Evolutionary conservation across 2,113 vertebrate species (phyloP), one percentile per base, ranked within the genome.

Genomic region (Rhinolophus ferrumequinum): DNA sequence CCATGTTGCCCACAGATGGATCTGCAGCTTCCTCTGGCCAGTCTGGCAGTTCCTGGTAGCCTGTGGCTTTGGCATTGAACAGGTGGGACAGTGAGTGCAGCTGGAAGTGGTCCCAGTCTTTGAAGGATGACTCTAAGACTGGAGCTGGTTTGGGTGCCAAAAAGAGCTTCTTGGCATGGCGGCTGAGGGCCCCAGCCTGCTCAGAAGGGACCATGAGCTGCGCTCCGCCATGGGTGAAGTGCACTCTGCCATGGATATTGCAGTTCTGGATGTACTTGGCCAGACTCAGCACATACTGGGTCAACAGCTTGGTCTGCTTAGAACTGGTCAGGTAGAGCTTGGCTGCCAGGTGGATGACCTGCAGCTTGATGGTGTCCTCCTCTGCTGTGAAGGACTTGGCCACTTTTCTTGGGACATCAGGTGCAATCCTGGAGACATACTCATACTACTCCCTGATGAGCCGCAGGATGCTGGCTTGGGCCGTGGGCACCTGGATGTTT

Each of bases 91-190:
- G 97, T 1, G 99, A 99, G 30, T 99, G 99, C 97, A 99, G 98
- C 94, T 99, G 99, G 98, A 99, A 99, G 97, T 99, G 99, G 97
- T 99, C 99, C 88, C 99, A 99, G 98, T 99, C 99, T 99, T 99
- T 99, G 98, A 99, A 99, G 18, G 99, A 99, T 86, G 99, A 99
- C 97, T 99, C 99, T 77, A 99, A 98, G 90, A 99, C 98, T 0
- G 99, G 99, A 6, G 99, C 99, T 0, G 99, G 99, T 96, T 99
- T 99, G 81, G 99, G 99, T 28, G 99, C 99, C 92, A 99, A 98
- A 98, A 99, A 99, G 99, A 99, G 99, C 94, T 99, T 99, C 98
- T 99, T 99, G 83, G 99, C 99, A 0, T 99, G 99, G 95, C 99
- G 99, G 98, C 99, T 99, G 90, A 99, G 99, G 41, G 99, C 99